A percentile compares a stretch with the other conserved stretches of the same genome.
Conservation (phyloP, 2,113 vertebrate genomes). For the Ornithorhynchus anatinus region DNA sequence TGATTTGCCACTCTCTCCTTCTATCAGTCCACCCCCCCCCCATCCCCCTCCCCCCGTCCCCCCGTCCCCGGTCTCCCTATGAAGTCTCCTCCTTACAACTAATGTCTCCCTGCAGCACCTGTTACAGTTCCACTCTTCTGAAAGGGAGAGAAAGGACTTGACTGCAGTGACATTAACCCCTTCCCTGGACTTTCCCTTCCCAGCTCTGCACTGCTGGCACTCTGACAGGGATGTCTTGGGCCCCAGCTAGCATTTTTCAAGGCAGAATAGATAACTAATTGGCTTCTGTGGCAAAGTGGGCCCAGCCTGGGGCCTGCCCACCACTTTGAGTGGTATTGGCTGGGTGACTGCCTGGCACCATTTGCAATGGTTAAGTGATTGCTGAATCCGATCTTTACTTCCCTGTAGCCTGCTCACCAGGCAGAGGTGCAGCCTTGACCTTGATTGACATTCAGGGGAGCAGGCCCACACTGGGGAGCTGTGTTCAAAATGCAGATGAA, state of each 20-base stretch:
- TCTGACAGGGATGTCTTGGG: not conserved
- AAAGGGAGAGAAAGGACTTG: not conserved
- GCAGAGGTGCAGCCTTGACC: not conserved
- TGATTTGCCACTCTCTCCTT: not conserved
- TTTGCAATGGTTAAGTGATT: not conserved
- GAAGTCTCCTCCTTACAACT: not conserved
- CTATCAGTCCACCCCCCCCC: no score
- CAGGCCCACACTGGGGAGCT: not conserved
- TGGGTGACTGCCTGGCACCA: not conserved
- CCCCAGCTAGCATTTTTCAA: not conserved
- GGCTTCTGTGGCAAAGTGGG: no score
- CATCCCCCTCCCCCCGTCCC: not conserved
- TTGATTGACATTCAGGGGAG: not conserved
- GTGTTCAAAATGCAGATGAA: not conserved
- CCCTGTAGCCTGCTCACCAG: not conserved
- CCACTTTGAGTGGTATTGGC: not conserved
- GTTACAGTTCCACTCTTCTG: not conserved
- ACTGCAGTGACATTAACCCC: conserved; percentile 12
- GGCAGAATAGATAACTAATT: no score
- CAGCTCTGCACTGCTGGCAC: not conserved
- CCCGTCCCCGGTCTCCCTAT: not conserved
- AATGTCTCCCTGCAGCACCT: not conserved
- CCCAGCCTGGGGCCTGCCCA: not conserved
- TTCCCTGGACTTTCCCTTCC: not conserved
- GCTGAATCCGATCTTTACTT: not conserved